Conservation (phyloP, 2,797 vertebrate genomes). For the Choloepus didactylus region DNA sequence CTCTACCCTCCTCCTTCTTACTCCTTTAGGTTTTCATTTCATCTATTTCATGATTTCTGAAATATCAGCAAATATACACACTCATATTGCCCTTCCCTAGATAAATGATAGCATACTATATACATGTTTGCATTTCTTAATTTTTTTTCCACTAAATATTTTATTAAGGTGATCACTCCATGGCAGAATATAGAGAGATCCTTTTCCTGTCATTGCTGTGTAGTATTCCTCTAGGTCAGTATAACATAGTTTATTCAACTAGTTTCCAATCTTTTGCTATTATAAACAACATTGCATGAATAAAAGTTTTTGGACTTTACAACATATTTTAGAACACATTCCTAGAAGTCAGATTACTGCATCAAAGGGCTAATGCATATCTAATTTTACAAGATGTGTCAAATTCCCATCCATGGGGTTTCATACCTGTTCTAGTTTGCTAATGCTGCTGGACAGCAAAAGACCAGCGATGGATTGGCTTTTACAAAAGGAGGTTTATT, state of each 20-base stretch:
- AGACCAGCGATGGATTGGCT: too few species aligned
- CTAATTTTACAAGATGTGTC: background rate
- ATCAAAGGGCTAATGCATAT: background rate
- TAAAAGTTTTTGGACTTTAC: background rate
- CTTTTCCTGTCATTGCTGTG: background rate
- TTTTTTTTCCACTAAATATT: background rate
- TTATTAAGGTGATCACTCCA: background rate
- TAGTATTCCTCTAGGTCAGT: background rate
- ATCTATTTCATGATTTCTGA: conserved; percentile 22
- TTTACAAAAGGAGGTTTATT: too few species aligned
- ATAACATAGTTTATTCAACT: background rate
- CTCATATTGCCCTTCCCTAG: background rate
- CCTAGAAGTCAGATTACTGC: background rate
- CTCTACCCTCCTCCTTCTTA: background rate
- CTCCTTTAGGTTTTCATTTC: background rate
- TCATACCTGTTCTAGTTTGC: background rate
- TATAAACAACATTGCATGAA: background rate
- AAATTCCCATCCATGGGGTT: background rate
- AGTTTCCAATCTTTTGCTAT: background rate
- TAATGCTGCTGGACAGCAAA: too few species aligned
- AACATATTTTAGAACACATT: background rate
- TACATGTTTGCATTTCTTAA: background rate
- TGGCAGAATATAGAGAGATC: background rate
- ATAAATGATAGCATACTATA: background rate
- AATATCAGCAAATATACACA: conserved; percentile 5